Percentiles rank a stretch among this genome's conserved stretches.
These are phyloP conservation scores for Syngnathus acus DNA, from an alignment of 2,797 vertebrate genomes.

Conservation along the genomic window DNA sequence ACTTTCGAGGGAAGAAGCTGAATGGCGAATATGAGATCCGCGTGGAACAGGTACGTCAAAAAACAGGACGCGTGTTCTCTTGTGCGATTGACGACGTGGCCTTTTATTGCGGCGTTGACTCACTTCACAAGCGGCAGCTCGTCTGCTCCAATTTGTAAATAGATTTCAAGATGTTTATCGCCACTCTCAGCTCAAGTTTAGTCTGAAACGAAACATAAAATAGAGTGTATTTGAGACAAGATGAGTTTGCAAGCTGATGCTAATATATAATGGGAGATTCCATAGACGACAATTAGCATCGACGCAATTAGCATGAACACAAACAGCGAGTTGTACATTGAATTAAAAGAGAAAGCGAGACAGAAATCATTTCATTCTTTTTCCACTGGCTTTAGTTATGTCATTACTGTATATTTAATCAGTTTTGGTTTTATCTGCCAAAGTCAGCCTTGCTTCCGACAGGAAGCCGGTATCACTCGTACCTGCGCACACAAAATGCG, in stretches of 20 bases:
- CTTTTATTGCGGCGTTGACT: too few species aligned
- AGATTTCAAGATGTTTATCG: too few species aligned
- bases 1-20: constrained; percentile 90
- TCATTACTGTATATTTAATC: too few species aligned
- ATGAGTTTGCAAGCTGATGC: too few species aligned
- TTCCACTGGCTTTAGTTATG: too few species aligned
- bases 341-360: too few species aligned
- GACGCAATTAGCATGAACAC: neutral
- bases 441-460: neutral
- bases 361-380: too few species aligned
- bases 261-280: too few species aligned
- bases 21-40: constrained; percentile 90
- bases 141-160: neutral
- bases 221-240: too few species aligned
- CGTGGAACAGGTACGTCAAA: constrained; percentile 82
- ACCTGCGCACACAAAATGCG: constrained; percentile 16
- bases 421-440: neutral
- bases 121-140: too few species aligned
- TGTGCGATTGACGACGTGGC: too few species aligned
- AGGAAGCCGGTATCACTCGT: neutral
- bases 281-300: too few species aligned
- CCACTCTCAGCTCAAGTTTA: neutral
- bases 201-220: neutral
- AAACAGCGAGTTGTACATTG: neutral
- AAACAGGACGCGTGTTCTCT: neutral